A percentile compares a stretch with the other conserved stretches of the same genome.
These are phyloP conservation scores for Acholoe squamosa DNA, from an alignment of 2,888 invertebrate species.

Conservation along the genomic window DNA sequence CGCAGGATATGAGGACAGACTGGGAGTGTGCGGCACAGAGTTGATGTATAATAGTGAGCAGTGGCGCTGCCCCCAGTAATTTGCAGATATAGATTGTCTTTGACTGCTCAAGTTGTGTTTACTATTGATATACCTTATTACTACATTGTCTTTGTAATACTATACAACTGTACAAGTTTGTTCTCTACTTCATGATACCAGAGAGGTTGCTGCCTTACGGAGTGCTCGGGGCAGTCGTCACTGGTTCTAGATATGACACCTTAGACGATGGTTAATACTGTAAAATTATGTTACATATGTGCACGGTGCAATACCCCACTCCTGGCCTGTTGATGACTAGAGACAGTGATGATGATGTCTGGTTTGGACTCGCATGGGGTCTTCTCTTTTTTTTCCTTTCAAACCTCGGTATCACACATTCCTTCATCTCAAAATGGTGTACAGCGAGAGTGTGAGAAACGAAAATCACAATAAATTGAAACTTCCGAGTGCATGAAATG, in stretches of 20 bases:
- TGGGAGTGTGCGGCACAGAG: background rate
- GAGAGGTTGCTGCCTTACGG: conserved; percentile 33
- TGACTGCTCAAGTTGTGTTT: conserved; percentile 45
- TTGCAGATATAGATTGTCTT: background rate
- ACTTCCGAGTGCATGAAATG: background rate
- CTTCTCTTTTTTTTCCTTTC: background rate
- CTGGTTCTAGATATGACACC: background rate
- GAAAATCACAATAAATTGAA: background rate
- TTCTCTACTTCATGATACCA: conserved; percentile 43
- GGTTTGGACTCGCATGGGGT: background rate
- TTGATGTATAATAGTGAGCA: background rate
- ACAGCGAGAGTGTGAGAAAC: conserved; percentile 16
- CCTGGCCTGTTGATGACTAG: background rate
- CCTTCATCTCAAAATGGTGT: conserved; percentile 47
- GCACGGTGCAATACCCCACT: conserved; percentile 5
- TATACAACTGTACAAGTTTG: conserved; percentile 51
- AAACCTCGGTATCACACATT: conserved; percentile 51
- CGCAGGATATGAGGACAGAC: conserved; percentile 2
- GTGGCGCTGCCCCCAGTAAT: background rate
- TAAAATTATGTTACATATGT: conserved; percentile 17
- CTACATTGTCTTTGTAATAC: conserved; percentile 49
- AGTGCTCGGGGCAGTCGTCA: background rate
- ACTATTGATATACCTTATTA: conserved; percentile 27
- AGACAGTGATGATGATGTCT: background rate
- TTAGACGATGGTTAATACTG: background rate